Percentiles rank a stretch among this genome's conserved stretches.
These are phyloP conservation scores for Cantharis nigra DNA, from an alignment of 2,888 invertebrate genomes.

Conservation along the genomic window DNA sequence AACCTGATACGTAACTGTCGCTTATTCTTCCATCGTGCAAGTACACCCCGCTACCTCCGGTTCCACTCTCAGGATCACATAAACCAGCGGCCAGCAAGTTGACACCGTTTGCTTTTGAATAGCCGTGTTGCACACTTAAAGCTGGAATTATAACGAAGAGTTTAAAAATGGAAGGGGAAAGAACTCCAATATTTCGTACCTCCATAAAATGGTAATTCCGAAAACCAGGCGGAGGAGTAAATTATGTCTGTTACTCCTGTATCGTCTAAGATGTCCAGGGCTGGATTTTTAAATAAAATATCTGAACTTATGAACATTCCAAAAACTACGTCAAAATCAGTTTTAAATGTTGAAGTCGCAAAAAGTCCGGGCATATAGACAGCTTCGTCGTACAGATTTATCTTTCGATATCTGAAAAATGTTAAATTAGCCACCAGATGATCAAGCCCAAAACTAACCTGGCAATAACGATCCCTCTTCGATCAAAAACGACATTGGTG, in stretches of 20 bases:
- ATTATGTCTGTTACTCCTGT: slow-evolving; percentile 62
- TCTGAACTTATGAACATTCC: slow-evolving; percentile 86
- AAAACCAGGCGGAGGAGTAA: slow-evolving; percentile 80
- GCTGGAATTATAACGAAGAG: background rate
- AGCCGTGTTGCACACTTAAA: slow-evolving; percentile 38
- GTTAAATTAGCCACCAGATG: background rate
- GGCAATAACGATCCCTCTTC: slow-evolving; percentile 71
- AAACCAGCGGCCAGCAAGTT: slow-evolving; percentile 40
- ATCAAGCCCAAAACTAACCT: slow-evolving; percentile 58
- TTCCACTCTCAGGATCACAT: slow-evolving; percentile 28
- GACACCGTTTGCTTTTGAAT: slow-evolving; percentile 38
- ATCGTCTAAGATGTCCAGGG: slow-evolving; percentile 54
- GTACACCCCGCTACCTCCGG: slow-evolving; percentile 41
- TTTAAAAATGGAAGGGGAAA: background rate
- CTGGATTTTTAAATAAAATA: slow-evolving; percentile 74
- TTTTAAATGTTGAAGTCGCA: slow-evolving; percentile 63
- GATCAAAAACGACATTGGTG: slow-evolving; percentile 78
- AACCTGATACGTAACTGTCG: slow-evolving; percentile 33
- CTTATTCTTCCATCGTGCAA: slow-evolving; percentile 32
- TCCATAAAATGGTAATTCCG: slow-evolving; percentile 77
- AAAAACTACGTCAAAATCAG: slow-evolving; percentile 79
- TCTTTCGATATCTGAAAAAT: slow-evolving; percentile 48
- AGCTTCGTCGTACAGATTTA: slow-evolving; percentile 55
- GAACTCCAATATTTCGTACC: slow-evolving; percentile 51
- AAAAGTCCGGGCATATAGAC: slow-evolving; percentile 57